Conservation (phyloP, 1,140 invertebrate genomes). For the Galleria mellonella region DNA sequence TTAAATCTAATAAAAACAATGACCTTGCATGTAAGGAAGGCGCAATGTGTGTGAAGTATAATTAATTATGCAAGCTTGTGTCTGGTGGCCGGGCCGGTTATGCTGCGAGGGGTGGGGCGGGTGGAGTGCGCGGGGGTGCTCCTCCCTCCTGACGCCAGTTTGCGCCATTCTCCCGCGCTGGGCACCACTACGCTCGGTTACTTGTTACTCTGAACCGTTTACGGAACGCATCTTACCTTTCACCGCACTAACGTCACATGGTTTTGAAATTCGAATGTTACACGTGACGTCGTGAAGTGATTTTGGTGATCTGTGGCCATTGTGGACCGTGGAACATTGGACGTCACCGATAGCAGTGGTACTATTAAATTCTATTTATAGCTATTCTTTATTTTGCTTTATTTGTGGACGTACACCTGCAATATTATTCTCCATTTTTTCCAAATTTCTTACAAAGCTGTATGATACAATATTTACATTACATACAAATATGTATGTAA, state of each 20-base stretch:
- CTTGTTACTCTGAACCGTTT: constrained; percentile 54
- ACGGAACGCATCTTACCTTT: constrained; percentile 63
- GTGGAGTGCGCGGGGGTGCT: constrained; percentile 15
- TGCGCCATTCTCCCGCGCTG: constrained; percentile 65
- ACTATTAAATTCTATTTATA: constrained; percentile 34
- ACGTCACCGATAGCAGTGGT: constrained; percentile 22
- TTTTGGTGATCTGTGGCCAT: constrained; percentile 63
- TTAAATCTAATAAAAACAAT: constrained; percentile 31
- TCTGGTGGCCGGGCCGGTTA: constrained; percentile 49
- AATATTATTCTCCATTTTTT: too few species aligned
- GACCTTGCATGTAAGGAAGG: constrained; percentile 64
- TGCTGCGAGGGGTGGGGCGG: constrained; percentile 12
- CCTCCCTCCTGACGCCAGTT: constrained; percentile 45
- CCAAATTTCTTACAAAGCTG: too few species aligned
- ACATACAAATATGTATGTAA: too few species aligned
- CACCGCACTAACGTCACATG: constrained; percentile 61
- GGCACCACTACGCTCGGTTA: constrained; percentile 54
- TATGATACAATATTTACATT: too few species aligned
- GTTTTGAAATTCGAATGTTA: constrained; percentile 44
- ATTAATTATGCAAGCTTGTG: constrained; percentile 69
- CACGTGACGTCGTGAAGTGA: constrained; percentile 61
- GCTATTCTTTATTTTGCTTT: constrained; percentile 20
- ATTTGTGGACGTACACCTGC: too few species aligned
- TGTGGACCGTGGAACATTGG: constrained; percentile 31
- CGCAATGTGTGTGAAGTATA: constrained; percentile 57